phyloP scores from a whole-genome alignment of 2,888 invertebrate species.

The Nemoura dubitans region DNA sequence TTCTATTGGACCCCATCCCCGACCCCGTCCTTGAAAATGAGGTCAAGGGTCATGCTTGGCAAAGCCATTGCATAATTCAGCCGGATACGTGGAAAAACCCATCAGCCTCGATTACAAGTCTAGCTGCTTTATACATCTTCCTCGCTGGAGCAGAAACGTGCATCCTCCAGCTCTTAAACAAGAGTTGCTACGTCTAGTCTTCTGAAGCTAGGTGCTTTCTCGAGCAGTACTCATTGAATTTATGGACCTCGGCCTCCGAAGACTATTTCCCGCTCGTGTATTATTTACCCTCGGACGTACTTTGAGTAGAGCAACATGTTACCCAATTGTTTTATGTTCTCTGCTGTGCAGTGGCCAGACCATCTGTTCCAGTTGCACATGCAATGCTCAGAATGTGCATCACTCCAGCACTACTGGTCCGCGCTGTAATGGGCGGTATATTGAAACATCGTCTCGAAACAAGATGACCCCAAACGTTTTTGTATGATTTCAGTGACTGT shows the following conservation, averaged over 20 bases:
- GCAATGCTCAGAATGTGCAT: too few species aligned
- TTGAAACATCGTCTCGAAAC: too few species aligned
- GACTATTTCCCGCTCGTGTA: not conserved
- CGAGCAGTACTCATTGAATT: not conserved
- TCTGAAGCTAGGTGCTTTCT: not conserved
- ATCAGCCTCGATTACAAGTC: not conserved
- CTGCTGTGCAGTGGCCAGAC: not conserved
- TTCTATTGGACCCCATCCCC: not conserved
- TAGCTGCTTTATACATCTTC: not conserved
- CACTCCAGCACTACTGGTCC: too few species aligned
- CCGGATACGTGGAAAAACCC: not conserved
- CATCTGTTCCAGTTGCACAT: too few species aligned
- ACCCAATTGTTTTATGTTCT: not conserved
- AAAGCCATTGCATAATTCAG: slow-evolving; percentile 3
- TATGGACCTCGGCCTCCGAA: not conserved
- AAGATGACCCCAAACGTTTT: too few species aligned
- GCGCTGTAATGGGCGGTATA: too few species aligned
- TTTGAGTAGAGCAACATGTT: not conserved
- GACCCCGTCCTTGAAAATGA: not conserved
- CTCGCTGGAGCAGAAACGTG: not conserved
- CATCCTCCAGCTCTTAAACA: not conserved
- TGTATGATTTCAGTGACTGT: too few species aligned
- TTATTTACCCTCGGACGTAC: not conserved
- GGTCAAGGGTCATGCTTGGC: not conserved
- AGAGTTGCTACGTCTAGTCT: not conserved